Conservation (phyloP, 1,140 invertebrate genomes). For the Drosophila fuyamai region DNA sequence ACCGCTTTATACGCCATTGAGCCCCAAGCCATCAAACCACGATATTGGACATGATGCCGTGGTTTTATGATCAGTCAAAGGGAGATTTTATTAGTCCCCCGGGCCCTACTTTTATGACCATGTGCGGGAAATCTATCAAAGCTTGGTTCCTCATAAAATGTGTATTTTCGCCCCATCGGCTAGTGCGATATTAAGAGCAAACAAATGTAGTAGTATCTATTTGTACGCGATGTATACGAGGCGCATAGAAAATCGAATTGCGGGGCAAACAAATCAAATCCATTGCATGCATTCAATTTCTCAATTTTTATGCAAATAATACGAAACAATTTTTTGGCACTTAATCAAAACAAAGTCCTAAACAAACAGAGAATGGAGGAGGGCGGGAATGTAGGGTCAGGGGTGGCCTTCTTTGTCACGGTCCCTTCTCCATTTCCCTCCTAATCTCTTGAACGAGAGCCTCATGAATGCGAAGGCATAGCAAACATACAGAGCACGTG, state of each 20-base stretch:
- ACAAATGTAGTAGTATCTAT: conserved; percentile 42
- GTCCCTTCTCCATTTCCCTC: conserved; percentile 19
- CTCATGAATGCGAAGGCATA: conserved; percentile 29
- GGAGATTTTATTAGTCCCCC: conserved; percentile 55
- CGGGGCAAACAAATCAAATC: conserved; percentile 58
- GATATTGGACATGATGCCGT: conserved; percentile 23
- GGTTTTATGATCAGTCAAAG: conserved; percentile 57
- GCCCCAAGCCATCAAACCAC: conserved; percentile 6
- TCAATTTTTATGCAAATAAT: conserved; percentile 75
- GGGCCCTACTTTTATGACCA: conserved; percentile 60
- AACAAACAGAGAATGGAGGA: conserved; percentile 46
- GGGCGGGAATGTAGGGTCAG: neutral
- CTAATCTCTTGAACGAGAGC: conserved; percentile 25
- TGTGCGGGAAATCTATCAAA: conserved; percentile 70
- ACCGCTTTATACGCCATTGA: conserved; percentile 23
- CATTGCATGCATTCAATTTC: conserved; percentile 57
- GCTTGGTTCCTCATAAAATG: conserved; percentile 70
- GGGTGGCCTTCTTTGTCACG: conserved; percentile 18
- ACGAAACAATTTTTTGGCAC: conserved; percentile 71
- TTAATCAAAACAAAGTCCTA: conserved; percentile 77
- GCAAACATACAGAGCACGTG: conserved; percentile 43
- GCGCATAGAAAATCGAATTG: conserved; percentile 8
- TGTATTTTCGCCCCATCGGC: conserved; percentile 14
- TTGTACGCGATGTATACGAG: conserved; percentile 2
- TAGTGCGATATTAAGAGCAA: conserved; percentile 15